Conservation (phyloP, 2,797 vertebrate species). For the Onychomys arenicola region DNA sequence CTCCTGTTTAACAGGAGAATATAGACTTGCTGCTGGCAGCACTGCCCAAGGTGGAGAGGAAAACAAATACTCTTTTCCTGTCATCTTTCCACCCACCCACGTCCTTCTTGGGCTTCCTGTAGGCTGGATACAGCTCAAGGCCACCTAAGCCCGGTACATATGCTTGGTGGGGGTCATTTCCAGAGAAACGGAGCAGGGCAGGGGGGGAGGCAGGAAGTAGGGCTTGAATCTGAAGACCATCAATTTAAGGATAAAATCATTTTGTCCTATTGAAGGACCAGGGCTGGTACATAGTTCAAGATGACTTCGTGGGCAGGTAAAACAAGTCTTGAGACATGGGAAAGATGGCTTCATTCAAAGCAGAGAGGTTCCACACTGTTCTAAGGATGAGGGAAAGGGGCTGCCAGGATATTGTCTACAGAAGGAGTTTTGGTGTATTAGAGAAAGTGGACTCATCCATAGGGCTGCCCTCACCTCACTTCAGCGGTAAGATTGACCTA, state of each 20-base stretch:
- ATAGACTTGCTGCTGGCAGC: rapidly evolving
- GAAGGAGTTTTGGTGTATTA: neutral
- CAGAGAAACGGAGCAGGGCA: neutral
- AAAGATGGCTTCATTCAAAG: too few species aligned
- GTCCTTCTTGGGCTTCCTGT: neutral
- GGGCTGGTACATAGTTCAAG: neutral
- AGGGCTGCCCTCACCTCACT: neutral
- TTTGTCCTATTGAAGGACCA: neutral
- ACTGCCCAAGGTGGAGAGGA: neutral
- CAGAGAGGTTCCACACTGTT: neutral
- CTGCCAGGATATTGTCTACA: rapidly evolving
- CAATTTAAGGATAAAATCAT: neutral
- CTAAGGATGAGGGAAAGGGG: neutral
- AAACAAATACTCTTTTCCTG: neutral
- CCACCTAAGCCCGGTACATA: neutral
- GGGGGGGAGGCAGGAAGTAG: neutral
- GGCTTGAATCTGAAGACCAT: neutral
- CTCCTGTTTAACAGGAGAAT: neutral
- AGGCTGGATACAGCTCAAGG: neutral
- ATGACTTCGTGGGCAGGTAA: neutral
- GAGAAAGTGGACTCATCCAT: neutral
- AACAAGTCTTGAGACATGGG: neutral
- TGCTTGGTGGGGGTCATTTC: too few species aligned
- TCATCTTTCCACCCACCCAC: too few species aligned
- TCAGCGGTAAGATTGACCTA: neutral